Conservation (phyloP, 1,140 invertebrate species). For the Euura saliciscinereae region DNA sequence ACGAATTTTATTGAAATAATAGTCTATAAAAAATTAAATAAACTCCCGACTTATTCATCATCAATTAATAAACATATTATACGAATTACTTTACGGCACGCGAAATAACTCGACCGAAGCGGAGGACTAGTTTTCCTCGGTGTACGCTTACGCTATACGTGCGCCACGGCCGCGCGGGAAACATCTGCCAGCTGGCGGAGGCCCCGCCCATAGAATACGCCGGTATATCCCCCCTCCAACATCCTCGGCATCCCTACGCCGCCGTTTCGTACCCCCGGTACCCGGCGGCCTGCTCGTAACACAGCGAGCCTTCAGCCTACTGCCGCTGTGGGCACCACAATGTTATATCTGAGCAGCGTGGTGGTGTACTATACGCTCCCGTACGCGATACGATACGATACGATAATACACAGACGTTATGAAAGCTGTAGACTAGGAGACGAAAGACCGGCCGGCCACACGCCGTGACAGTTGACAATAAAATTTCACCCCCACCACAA, state of each 20-base stretch:
- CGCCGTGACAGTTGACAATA: conserved; percentile 15
- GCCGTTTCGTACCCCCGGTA: not conserved
- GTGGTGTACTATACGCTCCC: conserved; percentile 1
- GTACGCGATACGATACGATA: conserved; percentile 1
- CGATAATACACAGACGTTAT: not conserved
- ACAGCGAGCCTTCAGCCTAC: not conserved
- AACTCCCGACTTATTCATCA: not conserved
- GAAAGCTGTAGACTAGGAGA: not conserved
- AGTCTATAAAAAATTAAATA: not conserved
- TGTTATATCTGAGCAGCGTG: too few relatives aligned
- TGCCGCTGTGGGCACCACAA: not conserved
- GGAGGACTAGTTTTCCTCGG: conserved; percentile 55
- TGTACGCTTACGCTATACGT: conserved; percentile 53
- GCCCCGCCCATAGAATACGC: conserved; percentile 54
- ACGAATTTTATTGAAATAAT: too few relatives aligned
- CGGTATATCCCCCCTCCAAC: conserved; percentile 11
- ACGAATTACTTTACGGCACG: conserved; percentile 4
- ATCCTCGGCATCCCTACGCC: not conserved
- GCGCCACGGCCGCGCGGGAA: conserved; percentile 53
- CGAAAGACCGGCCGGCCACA: conserved; percentile 6
- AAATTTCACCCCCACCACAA: conserved; percentile 4
- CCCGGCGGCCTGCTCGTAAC: not conserved
- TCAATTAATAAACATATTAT: not conserved
- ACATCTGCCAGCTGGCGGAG: conserved; percentile 65
- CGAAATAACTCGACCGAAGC: conserved; percentile 16